Conservation (phyloP, 2,797 vertebrate genomes). For the Lepilemur ruficaudatus region DNA sequence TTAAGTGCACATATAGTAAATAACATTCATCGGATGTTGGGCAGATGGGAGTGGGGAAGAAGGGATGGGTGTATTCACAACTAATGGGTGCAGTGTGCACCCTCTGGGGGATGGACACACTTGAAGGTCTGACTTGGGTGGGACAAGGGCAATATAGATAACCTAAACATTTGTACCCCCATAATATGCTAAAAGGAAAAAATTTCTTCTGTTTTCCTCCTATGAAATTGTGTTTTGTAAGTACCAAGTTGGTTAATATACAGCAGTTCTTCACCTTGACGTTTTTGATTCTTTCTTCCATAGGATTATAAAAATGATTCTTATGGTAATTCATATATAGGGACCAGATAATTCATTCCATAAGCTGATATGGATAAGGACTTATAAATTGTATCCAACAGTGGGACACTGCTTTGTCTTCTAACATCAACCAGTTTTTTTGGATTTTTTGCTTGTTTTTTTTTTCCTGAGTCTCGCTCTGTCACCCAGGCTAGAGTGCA, state of each 20-base stretch:
- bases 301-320: not conserved
- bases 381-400: not conserved
- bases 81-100: too few relatives aligned
- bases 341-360: slow-evolving; percentile 2
- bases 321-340: not conserved
- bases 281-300: slow-evolving; percentile 3
- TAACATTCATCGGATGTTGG: too few relatives aligned
- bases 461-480: too few relatives aligned
- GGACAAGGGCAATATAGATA: too few relatives aligned
- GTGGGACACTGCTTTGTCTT: not conserved
- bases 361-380: not conserved
- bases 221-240: slow-evolving; percentile 15
- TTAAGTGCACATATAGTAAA: too few relatives aligned
- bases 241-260: not conserved
- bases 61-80: too few relatives aligned
- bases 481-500: too few relatives aligned
- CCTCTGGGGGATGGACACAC: too few relatives aligned
- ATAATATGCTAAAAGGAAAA: too few relatives aligned
- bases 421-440: not conserved
- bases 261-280: not conserved
- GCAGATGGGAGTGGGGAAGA: too few relatives aligned
- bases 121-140: too few relatives aligned
- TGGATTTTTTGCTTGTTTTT: not conserved
- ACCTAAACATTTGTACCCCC: too few relatives aligned
- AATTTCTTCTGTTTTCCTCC: not conserved